Conservation (phyloP, 2,113 vertebrate species). For the Elaphurus davidianus region DNA sequence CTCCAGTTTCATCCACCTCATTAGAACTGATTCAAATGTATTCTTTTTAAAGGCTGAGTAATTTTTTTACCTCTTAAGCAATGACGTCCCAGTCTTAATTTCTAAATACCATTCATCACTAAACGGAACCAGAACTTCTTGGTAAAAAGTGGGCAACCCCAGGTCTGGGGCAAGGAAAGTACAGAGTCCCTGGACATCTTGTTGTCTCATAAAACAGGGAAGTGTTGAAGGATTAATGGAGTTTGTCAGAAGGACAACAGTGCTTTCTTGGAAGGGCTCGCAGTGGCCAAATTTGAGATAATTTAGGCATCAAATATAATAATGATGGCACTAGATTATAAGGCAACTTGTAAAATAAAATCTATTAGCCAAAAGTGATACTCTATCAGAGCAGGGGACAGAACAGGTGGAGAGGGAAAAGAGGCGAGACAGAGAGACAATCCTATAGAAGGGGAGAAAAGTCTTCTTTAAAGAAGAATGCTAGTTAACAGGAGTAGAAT, state of each 20-base stretch:
- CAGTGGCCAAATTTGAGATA: not conserved
- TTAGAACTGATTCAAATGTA: no score
- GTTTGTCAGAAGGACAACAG: not conserved
- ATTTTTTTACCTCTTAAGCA: not conserved
- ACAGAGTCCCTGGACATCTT: not conserved
- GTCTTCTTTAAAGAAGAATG: not conserved
- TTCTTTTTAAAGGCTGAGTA: no score
- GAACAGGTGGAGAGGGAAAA: not conserved
- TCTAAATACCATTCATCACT: not conserved
- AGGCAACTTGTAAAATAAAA: not conserved
- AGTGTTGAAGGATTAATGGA: not conserved
- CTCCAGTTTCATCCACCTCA: no score
- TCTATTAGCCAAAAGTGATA: not conserved
- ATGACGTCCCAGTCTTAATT: not conserved
- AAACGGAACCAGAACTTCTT: not conserved
- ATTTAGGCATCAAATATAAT: not conserved
- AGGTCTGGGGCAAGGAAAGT: not conserved
- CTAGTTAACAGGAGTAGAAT: not conserved
- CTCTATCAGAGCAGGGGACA: not conserved
- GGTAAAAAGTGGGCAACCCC: not conserved
- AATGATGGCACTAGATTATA: not conserved
- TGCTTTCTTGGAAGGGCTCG: not conserved
- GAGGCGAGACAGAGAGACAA: not conserved
- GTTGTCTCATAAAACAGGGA: not conserved
- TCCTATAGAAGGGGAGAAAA: not conserved